phyloP scores from a whole-genome alignment of 1,140 invertebrate species.

The Grapholita molesta region DNA sequence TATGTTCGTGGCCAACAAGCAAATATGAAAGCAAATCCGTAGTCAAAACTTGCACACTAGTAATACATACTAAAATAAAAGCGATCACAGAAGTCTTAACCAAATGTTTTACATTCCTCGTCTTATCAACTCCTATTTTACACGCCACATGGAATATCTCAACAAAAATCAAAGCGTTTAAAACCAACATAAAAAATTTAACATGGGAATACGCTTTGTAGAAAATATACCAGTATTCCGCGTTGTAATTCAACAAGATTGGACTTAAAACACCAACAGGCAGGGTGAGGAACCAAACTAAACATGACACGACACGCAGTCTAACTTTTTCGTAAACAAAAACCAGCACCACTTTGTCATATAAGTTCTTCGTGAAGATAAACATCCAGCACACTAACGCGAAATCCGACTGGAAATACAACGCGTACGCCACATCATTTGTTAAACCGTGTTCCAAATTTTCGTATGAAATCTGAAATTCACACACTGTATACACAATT shows the following conservation, averaged over 20 bases:
- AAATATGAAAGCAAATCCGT: constrained; percentile 41
- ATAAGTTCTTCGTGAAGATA: constrained; percentile 50
- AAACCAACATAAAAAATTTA: constrained; percentile 35
- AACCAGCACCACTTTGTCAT: constrained; percentile 46
- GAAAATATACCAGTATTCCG: constrained; percentile 25
- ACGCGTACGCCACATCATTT: background rate
- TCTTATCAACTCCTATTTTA: constrained; percentile 20
- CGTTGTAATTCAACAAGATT: constrained; percentile 23
- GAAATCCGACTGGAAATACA: constrained; percentile 43
- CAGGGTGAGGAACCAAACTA: constrained; percentile 31
- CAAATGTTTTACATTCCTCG: constrained; percentile 30
- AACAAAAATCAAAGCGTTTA: constrained; percentile 40
- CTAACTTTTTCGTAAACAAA: constrained; percentile 31
- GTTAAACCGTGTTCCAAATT: background rate
- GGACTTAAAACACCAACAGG: constrained; percentile 35
- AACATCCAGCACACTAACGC: constrained; percentile 44
- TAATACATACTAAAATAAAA: constrained; percentile 42
- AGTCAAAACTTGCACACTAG: constrained; percentile 42
- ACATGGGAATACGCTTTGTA: constrained; percentile 34
- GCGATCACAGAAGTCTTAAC: constrained; percentile 40
- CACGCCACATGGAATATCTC: constrained; percentile 38
- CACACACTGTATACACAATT: constrained; percentile 34
- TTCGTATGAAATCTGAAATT: constrained; percentile 26
- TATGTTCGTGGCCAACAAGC: constrained; percentile 20
- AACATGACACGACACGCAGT: constrained; percentile 21